Conservation (phyloP, 2,797 vertebrate genomes). For the Melopsittacus undulatus region DNA sequence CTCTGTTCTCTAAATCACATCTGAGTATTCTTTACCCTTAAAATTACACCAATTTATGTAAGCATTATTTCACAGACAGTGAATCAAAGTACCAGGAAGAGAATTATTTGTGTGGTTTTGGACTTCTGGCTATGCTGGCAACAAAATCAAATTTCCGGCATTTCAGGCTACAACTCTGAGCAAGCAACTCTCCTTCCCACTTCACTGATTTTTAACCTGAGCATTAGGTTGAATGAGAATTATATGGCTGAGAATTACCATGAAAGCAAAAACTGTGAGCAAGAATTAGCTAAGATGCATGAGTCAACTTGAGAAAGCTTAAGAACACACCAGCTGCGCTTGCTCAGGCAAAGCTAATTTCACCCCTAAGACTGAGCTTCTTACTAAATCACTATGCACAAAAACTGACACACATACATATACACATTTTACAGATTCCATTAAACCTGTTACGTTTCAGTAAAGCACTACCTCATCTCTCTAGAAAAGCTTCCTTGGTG, state of each 20-base stretch:
- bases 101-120: not conserved
- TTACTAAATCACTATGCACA: not conserved
- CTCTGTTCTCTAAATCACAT: not conserved
- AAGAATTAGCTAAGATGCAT: not conserved
- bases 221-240: not conserved
- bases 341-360: constrained; percentile 9
- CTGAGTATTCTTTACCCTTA: not conserved
- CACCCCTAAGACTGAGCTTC: not conserved
- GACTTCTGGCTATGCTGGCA: not conserved
- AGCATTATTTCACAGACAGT: not conserved
- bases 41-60: not conserved
- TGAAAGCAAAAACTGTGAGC: not conserved
- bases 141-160: not conserved
- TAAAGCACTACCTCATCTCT: not conserved
- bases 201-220: not conserved
- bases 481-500: not conserved
- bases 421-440: not conserved
- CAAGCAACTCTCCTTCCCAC: not conserved
- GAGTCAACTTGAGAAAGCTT: not conserved
- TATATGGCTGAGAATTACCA: not conserved
- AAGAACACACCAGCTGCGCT: not conserved
- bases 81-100: not conserved
- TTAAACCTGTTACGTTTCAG: not conserved
- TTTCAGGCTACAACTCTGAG: not conserved
- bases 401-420: not conserved